Evolutionary conservation across 2,113 vertebrate species (phyloP).

Genomic region (Mesitornis unicolor): DNA sequence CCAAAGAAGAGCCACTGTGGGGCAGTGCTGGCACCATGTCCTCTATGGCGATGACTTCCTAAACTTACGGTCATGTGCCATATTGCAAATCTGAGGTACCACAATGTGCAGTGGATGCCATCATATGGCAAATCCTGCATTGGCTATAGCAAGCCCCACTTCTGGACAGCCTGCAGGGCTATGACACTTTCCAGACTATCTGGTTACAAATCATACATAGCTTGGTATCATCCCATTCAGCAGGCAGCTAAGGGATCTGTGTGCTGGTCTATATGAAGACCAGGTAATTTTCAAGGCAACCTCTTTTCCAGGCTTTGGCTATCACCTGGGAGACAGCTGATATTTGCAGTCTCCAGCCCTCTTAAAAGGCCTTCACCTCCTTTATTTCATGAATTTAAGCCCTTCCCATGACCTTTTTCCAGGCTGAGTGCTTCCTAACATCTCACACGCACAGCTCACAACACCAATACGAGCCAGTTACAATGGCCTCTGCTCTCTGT

Average conservation of each 20-base stretch:
- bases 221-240: background rate
- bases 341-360: background rate
- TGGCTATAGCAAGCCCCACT: fast-evolving
- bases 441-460: fast-evolving
- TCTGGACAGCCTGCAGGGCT: background rate
- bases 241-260: background rate
- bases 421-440: background rate
- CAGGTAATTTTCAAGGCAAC: background rate
- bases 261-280: background rate
- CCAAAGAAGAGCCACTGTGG: background rate
- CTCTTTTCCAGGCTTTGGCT: background rate
- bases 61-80: background rate
- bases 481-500: background rate
- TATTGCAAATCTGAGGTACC: background rate
- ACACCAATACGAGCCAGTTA: fast-evolving
- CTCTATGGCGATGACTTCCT: background rate
- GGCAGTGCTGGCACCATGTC: background rate
- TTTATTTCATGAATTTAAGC: background rate
- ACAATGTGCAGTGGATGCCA: background rate
- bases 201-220: background rate
- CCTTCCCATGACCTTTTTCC: background rate
- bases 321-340: background rate
- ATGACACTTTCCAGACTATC: background rate
- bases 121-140: background rate
- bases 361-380: background rate